phyloP scores from a whole-genome alignment of 2,113 vertebrate species.

The Cinclus cinclus region DNA sequence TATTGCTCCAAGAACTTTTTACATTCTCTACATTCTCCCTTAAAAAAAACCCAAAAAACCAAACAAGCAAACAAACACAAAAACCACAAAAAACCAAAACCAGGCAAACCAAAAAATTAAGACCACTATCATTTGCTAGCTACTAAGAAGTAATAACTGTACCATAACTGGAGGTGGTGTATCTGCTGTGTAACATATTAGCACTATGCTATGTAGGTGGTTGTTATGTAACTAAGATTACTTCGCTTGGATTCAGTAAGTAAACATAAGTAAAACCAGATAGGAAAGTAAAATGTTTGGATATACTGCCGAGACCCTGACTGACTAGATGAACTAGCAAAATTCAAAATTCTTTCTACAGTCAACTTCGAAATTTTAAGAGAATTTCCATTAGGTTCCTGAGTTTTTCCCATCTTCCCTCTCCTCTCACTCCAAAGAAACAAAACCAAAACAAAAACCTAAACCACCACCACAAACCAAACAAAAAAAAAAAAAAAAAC shows the following conservation, averaged over 20 bases:
- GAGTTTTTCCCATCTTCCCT: not conserved
- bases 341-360: not conserved
- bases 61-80: too few species aligned
- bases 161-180: not conserved
- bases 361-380: not conserved
- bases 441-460: not conserved
- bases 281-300: not conserved
- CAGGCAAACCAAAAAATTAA: not conserved
- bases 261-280: not conserved
- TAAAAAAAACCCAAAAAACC: not conserved
- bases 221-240: not conserved
- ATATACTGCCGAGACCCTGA: not conserved
- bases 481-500: too few species aligned
- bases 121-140: not conserved
- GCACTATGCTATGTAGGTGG: not conserved
- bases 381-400: not conserved
- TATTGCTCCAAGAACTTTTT: not conserved
- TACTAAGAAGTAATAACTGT: not conserved
- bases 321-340: rapidly evolving
- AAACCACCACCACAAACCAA: not conserved
- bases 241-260: not conserved
- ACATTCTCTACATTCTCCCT: not conserved
- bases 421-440: too few species aligned
- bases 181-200: not conserved
- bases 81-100: not conserved